Evolutionary conservation across 2,888 invertebrate species (phyloP).

Genomic region (Diabrotica balteata): DNA sequence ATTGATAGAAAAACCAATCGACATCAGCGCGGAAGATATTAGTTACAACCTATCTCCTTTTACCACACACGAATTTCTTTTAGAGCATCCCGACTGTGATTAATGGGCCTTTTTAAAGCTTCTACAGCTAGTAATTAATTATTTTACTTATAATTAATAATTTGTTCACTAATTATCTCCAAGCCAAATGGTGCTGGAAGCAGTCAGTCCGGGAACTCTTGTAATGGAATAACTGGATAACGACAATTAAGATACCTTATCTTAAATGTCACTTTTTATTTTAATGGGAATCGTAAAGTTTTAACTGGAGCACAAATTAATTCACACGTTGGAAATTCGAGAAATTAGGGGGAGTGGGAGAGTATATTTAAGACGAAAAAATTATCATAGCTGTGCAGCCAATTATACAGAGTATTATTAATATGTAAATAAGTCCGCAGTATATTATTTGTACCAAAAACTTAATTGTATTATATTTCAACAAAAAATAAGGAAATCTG

Average conservation of each 20-base stretch:
- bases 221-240: slow-evolving; percentile 6
- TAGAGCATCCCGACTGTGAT: slow-evolving; percentile 31
- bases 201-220: slow-evolving; percentile 7
- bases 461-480: no score
- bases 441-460: no score
- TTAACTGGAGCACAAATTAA: neutral
- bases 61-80: slow-evolving; percentile 33
- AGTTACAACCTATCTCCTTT: slow-evolving; percentile 23
- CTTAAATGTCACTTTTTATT: neutral
- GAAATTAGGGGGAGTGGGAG: no score
- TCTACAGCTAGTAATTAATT: slow-evolving; percentile 34
- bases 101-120: slow-evolving; percentile 34
- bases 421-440: no score
- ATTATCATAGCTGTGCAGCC: no score
- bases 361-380: no score
- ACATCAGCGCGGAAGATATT: slow-evolving; percentile 26
- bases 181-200: slow-evolving; percentile 22
- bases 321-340: neutral
- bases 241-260: slow-evolving; percentile 5
- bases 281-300: neutral
- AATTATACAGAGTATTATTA: no score
- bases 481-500: no score
- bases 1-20: slow-evolving; percentile 29
- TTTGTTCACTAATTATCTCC: slow-evolving; percentile 30
- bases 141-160: slow-evolving; percentile 36